A percentile compares a stretch with the other conserved stretches of the same genome.
Conservation (phyloP, 2,797 vertebrate genomes). For the Euthynnus affinis region DNA sequence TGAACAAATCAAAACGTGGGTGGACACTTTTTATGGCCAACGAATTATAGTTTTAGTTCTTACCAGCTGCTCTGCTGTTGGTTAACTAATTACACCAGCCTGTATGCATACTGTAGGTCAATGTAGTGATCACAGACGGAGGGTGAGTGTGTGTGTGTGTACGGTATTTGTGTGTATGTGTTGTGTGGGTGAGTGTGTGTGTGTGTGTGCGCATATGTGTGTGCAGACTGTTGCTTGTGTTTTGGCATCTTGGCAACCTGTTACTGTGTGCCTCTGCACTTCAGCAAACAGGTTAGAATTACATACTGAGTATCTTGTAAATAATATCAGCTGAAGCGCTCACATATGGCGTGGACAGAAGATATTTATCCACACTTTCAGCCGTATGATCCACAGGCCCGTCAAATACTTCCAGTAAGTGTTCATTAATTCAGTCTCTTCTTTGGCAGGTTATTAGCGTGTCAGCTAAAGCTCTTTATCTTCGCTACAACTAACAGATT, state of each 20-base stretch:
- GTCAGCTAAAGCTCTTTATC: slow-evolving; percentile 28
- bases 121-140: slow-evolving; percentile 45
- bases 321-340: slow-evolving; percentile 39
- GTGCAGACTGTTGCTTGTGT: slow-evolving; percentile 49
- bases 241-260: slow-evolving; percentile 71
- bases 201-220: slow-evolving; percentile 20
- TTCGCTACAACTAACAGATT: neutral
- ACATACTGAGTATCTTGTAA: slow-evolving; percentile 35
- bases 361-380: slow-evolving; percentile 50
- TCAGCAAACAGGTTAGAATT: slow-evolving; percentile 49
- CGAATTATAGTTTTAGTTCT: slow-evolving; percentile 28
- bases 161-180: neutral
- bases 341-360: slow-evolving; percentile 53
- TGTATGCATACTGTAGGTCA: slow-evolving; percentile 51
- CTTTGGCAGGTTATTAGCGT: neutral
- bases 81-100: slow-evolving; percentile 45
- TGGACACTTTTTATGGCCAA: slow-evolving; percentile 51
- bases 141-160: slow-evolving; percentile 15
- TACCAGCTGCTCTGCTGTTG: slow-evolving; percentile 53
- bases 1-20: slow-evolving; percentile 27
- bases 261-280: slow-evolving; percentile 39
- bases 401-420: slow-evolving; percentile 66
- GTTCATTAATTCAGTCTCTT: slow-evolving; percentile 6
- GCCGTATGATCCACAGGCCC: slow-evolving; percentile 35
- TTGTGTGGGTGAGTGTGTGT: neutral